Evolutionary conservation across 2,797 vertebrate species (phyloP).

Genomic region (Acrossocheilus wenchowensis): DNA sequence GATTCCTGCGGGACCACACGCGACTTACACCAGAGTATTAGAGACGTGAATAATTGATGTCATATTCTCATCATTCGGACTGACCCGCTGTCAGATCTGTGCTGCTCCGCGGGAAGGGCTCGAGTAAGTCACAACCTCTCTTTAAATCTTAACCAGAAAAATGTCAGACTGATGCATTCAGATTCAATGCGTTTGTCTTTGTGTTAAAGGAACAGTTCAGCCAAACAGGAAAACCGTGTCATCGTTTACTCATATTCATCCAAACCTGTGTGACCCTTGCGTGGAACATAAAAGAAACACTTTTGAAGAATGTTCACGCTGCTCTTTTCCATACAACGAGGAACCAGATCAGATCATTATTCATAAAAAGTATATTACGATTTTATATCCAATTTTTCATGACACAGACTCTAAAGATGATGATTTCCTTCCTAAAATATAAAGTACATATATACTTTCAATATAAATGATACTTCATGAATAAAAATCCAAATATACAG

Average conservation of each 20-base stretch:
- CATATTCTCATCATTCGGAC: background rate
- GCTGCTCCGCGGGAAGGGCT: background rate
- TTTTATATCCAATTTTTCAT: too few species aligned
- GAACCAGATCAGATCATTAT: background rate
- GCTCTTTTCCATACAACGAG: background rate
- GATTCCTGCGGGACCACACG: background rate
- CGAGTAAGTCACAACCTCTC: background rate
- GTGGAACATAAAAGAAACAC: background rate
- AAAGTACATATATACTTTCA: too few species aligned
- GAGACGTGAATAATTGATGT: constrained; percentile 1
- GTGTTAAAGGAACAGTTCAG: background rate
- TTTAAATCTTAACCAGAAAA: constrained; percentile 16
- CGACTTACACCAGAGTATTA: background rate
- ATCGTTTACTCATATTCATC: background rate
- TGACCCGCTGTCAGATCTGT: background rate
- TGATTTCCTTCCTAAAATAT: too few species aligned
- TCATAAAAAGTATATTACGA: background rate
- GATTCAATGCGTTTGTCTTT: background rate
- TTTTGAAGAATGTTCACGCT: background rate
- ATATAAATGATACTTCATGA: too few species aligned
- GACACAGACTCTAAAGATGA: too few species aligned
- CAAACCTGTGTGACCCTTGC: background rate
- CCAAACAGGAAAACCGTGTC: background rate
- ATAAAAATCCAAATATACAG: too few species aligned
- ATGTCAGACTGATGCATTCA: background rate